A percentile compares a stretch with the other conserved stretches of the same genome.
Conservation (phyloP, 2,113 vertebrate genomes). For the Psephotus haematonotus region DNA sequence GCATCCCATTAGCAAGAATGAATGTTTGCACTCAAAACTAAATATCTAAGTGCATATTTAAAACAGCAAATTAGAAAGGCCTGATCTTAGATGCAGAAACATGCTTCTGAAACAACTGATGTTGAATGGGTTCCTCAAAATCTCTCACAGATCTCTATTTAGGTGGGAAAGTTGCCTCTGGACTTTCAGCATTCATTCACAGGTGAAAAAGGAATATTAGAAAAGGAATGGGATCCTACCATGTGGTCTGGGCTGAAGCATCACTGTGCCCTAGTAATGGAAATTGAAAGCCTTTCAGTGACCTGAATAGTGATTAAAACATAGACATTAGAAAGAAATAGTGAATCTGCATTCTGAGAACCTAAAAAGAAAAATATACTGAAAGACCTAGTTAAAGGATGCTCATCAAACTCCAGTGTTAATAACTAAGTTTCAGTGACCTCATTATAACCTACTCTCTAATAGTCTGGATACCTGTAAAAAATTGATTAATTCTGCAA, state of each 20-base stretch:
- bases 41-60: background rate
- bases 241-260: background rate
- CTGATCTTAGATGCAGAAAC: background rate
- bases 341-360: background rate
- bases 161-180: background rate
- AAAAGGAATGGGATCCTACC: background rate
- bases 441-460: background rate
- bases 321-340: background rate
- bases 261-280: background rate
- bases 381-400: background rate
- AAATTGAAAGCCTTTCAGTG: background rate
- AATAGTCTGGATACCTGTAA: background rate
- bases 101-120: background rate
- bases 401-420: background rate
- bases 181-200: background rate
- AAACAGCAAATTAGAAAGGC: background rate
- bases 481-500: background rate
- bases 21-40: background rate
- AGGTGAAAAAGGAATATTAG: background rate
- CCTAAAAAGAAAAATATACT: background rate
- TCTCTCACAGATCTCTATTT: background rate
- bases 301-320: background rate
- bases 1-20: background rate
- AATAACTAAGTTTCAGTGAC: background rate
- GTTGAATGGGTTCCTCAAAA: background rate